A percentile compares a stretch with the other conserved stretches of the same genome.
These are phyloP conservation scores for Pantelozetes paolii DNA, from an alignment of 2,888 invertebrate species.

Conservation along the genomic window DNA sequence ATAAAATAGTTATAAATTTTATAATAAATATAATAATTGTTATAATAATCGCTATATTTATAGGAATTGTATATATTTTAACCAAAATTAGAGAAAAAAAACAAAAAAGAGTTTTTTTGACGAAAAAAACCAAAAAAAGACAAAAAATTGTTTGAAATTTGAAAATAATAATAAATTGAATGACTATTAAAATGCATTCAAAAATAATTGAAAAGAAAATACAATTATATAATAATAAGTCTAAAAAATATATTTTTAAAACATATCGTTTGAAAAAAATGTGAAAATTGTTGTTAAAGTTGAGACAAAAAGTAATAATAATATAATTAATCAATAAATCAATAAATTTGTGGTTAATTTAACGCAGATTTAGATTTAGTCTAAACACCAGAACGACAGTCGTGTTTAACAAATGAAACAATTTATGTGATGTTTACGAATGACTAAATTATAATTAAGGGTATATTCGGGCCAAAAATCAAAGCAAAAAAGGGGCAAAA, in stretches of 20 bases:
- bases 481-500: not conserved
- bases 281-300: not conserved
- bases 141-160: not conserved
- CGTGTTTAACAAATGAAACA: constrained; percentile 3
- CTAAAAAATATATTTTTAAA: not conserved
- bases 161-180: not conserved
- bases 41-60: not conserved
- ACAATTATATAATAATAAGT: not conserved
- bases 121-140: not conserved
- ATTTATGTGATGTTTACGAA: constrained; percentile 13
- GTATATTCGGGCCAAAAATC: not conserved
- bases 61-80: not conserved
- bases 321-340: not conserved
- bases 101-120: too few species aligned
- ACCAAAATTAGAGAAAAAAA: not conserved
- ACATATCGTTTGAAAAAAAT: not conserved
- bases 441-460: constrained; percentile 28
- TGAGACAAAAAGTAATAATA: not conserved
- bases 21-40: constrained; percentile 22
- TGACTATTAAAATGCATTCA: not conserved
- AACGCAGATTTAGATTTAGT: constrained; percentile 6
- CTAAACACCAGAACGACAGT: constrained; percentile 27
- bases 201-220: not conserved
- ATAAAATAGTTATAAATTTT: not conserved
- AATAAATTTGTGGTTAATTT: not conserved